Evolutionary conservation across 2,113 vertebrate species (phyloP).

Genomic region (Erpornis zantholeuca): DNA sequence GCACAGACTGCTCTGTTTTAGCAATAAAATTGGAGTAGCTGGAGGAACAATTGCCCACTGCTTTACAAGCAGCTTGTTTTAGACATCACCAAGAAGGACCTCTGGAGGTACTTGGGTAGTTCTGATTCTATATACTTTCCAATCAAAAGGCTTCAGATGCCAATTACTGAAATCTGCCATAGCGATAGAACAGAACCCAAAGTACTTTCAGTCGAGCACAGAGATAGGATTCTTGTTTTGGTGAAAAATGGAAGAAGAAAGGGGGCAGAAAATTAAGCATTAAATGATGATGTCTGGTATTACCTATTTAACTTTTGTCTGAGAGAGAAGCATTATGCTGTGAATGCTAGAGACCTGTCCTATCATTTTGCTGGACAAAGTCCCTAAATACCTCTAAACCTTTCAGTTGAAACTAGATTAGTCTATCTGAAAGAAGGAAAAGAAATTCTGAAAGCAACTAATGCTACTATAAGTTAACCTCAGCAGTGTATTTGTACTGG

Average conservation of each 20-base stretch:
- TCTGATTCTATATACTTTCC: neutral
- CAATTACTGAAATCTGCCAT: neutral
- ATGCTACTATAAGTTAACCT: neutral
- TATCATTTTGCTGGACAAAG: neutral
- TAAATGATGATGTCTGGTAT: neutral
- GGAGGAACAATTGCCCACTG: neutral
- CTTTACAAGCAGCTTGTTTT: neutral
- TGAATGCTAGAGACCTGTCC: neutral
- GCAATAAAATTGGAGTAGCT: neutral
- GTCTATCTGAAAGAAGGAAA: neutral
- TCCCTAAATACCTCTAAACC: neutral
- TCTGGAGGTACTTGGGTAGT: neutral
- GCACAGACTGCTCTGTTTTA: neutral
- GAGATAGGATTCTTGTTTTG: neutral
- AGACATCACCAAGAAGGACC: neutral
- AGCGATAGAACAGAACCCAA: neutral
- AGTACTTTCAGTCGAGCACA: neutral
- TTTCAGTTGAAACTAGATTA: neutral
- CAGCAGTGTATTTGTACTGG: accelerated
- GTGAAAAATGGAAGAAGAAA: neutral
- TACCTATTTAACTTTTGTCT: neutral
- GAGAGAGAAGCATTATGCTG: neutral
- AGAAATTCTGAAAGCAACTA: neutral
- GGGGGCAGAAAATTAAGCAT: neutral
- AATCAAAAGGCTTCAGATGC: neutral